Evolutionary conservation across 2,797 vertebrate species (phyloP).

Genomic region (Poecile montanus): DNA sequence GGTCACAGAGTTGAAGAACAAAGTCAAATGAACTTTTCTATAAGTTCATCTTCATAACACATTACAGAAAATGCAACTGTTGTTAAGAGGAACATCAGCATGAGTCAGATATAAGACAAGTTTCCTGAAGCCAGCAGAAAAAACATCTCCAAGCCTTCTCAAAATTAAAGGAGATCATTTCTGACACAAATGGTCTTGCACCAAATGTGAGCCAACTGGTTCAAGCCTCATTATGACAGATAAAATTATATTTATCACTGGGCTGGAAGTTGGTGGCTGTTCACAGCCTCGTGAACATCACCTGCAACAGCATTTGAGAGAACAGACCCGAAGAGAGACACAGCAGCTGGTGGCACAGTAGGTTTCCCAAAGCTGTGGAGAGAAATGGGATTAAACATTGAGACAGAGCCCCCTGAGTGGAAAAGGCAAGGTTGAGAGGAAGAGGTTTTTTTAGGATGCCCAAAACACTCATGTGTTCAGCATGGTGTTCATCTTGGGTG

Average conservation of each 20-base stretch:
- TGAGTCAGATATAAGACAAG: slow-evolving; percentile 1
- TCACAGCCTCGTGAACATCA: neutral
- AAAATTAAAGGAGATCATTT: neutral
- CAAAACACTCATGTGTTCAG: neutral
- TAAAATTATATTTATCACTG: slow-evolving; percentile 19
- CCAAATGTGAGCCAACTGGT: neutral
- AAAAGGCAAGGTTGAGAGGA: neutral
- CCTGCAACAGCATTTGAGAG: neutral
- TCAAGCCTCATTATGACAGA: slow-evolving; percentile 17
- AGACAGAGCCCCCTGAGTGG: neutral
- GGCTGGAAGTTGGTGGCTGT: slow-evolving; percentile 15
- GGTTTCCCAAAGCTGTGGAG: slow-evolving; percentile 20
- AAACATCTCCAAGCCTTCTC: neutral
- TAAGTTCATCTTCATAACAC: neutral
- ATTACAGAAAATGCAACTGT: neutral
- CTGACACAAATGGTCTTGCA: neutral
- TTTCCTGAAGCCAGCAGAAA: neutral
- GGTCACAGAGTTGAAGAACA: neutral
- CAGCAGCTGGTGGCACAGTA: slow-evolving; percentile 39
- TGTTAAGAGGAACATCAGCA: neutral
- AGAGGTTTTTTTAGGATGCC: neutral
- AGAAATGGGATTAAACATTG: neutral
- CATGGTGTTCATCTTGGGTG: neutral
- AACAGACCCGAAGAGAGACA: neutral
- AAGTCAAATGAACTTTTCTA: neutral